phyloP scores from a whole-genome alignment of 2,113 vertebrate genomes.

The Cyanistes caeruleus region DNA sequence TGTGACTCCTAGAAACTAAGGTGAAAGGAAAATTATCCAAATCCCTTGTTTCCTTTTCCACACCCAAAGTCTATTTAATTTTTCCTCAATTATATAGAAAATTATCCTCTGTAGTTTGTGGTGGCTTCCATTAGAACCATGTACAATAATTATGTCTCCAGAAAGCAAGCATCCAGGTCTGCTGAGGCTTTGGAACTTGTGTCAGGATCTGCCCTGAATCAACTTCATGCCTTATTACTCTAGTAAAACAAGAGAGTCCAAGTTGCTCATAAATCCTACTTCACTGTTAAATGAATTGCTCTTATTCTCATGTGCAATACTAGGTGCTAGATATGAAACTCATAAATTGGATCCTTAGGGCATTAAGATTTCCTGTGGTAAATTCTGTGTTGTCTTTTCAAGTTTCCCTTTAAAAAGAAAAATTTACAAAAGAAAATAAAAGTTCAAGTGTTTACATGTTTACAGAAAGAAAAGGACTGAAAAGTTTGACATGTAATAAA shows the following conservation, averaged over 20 bases:
- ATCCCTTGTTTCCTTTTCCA: background rate
- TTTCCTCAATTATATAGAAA: background rate
- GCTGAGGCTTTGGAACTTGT: background rate
- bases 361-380: background rate
- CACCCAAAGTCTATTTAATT: background rate
- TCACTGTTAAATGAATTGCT: background rate
- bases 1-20: background rate
- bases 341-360: background rate
- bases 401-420: background rate
- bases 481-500: background rate
- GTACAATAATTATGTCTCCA: background rate
- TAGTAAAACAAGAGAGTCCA: background rate
- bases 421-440: conserved; percentile 27
- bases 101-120: background rate
- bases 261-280: conserved; percentile 36
- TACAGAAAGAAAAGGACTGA: background rate
- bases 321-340: conserved; percentile 22
- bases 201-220: background rate
- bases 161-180: background rate
- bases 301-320: background rate
- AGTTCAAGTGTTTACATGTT: background rate
- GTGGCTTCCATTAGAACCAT: background rate
- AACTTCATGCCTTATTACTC: background rate
- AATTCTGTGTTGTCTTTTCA: background rate
- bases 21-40: background rate